Percentiles rank a stretch among this genome's conserved stretches.
Evolutionary conservation across 2,797 vertebrate genomes (phyloP).

Genomic region (Neomorphus geoffroyi): DNA sequence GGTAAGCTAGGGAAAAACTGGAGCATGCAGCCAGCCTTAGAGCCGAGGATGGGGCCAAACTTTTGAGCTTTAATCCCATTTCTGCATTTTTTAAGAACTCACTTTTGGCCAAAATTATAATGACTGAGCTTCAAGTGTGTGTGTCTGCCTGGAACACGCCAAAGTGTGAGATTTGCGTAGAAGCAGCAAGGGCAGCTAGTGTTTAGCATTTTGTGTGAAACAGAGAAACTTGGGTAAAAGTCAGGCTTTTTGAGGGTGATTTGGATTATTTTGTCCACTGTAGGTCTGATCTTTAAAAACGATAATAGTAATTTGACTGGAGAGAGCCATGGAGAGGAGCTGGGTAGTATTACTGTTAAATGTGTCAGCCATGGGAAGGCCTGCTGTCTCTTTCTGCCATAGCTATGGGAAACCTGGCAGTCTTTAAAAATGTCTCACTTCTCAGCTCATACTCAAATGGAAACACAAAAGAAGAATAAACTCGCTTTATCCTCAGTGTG

Average conservation of each 20-base stretch:
- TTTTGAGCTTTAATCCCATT: not conserved
- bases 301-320: not conserved
- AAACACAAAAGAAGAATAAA: not conserved
- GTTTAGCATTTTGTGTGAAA: not conserved
- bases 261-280: not conserved
- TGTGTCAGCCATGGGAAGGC: not conserved
- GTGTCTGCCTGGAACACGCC: not conserved
- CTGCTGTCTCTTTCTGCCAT: not conserved
- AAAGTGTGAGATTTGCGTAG: not conserved
- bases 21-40: not conserved
- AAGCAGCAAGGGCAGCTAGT: not conserved
- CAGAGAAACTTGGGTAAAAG: not conserved
- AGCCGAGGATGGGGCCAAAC: not conserved
- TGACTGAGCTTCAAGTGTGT: not conserved
- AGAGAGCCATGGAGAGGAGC: not conserved
- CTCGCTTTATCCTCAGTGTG: not conserved
- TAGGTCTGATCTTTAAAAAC: not conserved
- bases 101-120: not conserved
- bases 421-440: not conserved
- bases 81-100: not conserved
- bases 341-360: not conserved
- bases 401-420: not conserved
- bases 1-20: not conserved
- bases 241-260: not conserved
- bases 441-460: not conserved